Conservation (phyloP, 2,888 invertebrate species). For the Athalia rosae region DNA sequence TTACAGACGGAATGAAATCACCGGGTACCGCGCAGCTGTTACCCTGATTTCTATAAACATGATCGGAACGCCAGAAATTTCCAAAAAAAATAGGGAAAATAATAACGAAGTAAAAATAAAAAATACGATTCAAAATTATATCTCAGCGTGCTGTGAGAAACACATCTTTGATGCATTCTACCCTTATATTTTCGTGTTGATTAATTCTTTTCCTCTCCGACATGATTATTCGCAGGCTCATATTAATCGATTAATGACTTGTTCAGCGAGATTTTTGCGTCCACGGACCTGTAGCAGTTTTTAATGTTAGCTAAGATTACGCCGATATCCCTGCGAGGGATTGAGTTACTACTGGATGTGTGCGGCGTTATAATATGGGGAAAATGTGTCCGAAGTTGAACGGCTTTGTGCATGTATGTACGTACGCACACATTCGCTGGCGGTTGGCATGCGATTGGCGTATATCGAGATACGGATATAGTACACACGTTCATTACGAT, state of each 20-base stretch:
- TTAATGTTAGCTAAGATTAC: constrained; percentile 54
- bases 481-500: background rate
- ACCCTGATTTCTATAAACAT: background rate
- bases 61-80: background rate
- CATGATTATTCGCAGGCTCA: too few relatives aligned
- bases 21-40: background rate
- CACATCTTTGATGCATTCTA: too few relatives aligned
- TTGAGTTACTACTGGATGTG: constrained; percentile 66
- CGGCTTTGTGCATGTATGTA: constrained; percentile 6
- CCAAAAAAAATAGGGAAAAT: background rate
- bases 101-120: background rate
- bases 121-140: background rate
- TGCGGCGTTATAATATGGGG: constrained; percentile 60
- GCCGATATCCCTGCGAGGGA: constrained; percentile 64
- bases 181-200: too few relatives aligned
- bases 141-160: too few relatives aligned
- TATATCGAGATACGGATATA: background rate
- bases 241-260: background rate
- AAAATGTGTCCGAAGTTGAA: constrained; percentile 56
- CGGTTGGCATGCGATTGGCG: background rate
- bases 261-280: constrained; percentile 25
- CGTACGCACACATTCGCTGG: background rate
- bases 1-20: constrained; percentile 8
- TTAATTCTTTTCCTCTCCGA: too few relatives aligned
- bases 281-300: constrained; percentile 33